Percentiles rank a stretch among this genome's conserved stretches.
Evolutionary conservation across 2,113 vertebrate species (phyloP).

Genomic region (Misgurnus anguillicaudatus): DNA sequence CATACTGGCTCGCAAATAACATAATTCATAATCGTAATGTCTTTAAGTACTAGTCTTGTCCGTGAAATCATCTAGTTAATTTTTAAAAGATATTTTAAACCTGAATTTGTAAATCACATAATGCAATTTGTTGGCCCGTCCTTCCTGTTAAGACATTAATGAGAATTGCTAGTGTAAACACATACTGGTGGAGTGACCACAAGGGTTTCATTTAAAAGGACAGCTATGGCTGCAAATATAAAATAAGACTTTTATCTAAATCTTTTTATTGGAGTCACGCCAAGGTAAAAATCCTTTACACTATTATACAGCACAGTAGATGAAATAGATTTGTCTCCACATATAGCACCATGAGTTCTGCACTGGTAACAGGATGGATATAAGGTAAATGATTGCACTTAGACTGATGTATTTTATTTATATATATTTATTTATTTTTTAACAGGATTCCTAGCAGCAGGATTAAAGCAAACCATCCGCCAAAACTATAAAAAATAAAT

Average conservation of each 20-base stretch:
- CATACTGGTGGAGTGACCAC: not conserved
- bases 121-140: not conserved
- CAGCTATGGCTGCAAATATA: not conserved
- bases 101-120: not conserved
- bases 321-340: conserved; percentile 13
- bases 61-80: not conserved
- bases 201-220: not conserved
- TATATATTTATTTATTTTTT: too few relatives aligned
- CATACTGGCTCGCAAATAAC: too few relatives aligned
- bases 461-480: not conserved
- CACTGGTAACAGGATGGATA: not conserved
- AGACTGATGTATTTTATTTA: not conserved
- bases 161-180: not conserved
- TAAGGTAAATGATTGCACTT: not conserved
- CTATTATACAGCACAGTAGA: not conserved
- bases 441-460: too few relatives aligned
- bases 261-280: not conserved
- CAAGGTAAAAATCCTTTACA: not conserved
- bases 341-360: conserved; percentile 16
- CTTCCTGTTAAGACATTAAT: not conserved
- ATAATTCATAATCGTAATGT: not conserved
- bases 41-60: not conserved
- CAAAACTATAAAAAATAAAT: not conserved
- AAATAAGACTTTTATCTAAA: not conserved
- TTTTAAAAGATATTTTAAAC: not conserved